These are phyloP conservation scores for Spilogale gracilis DNA, from an alignment of 2,113 vertebrate species.

Conservation along the genomic window DNA sequence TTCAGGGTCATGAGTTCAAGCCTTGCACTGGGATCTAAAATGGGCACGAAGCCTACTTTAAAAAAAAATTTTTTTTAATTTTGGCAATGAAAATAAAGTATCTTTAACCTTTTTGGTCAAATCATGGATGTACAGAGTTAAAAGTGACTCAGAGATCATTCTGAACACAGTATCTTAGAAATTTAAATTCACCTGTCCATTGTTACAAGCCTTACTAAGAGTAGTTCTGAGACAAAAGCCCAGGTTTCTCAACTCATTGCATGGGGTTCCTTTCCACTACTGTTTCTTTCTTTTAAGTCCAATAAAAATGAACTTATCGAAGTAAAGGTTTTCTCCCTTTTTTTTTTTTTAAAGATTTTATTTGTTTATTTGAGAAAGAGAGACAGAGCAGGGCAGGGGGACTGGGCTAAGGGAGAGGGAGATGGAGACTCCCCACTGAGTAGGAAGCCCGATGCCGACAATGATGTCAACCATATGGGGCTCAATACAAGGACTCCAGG, in stretches of 20 bases:
- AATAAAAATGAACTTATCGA: slow-evolving; percentile 5
- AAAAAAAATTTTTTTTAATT: background rate
- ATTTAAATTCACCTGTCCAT: slow-evolving; percentile 22
- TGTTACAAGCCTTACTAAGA: background rate
- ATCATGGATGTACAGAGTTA: background rate
- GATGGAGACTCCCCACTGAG: background rate
- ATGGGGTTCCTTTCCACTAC: background rate
- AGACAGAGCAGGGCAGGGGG: too few species aligned
- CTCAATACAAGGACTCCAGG: background rate
- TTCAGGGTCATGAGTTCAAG: background rate
- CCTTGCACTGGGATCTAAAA: background rate
- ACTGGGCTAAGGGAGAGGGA: background rate
- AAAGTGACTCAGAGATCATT: slow-evolving; percentile 13
- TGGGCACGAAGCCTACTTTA: background rate
- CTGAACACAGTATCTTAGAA: background rate
- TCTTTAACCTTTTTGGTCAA: slow-evolving; percentile 4
- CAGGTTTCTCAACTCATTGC: background rate
- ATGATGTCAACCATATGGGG: background rate
- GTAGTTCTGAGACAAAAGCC: slow-evolving; percentile 39
- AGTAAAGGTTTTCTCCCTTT: background rate
- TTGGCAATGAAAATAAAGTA: slow-evolving; percentile 10
- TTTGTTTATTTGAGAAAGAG: background rate
- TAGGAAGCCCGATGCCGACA: background rate
- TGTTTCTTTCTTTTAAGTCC: slow-evolving; percentile 24
- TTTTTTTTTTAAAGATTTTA: background rate